These are phyloP conservation scores for Ennomos fuscantarius DNA, from an alignment of 2,888 invertebrate species.

Conservation along the genomic window DNA sequence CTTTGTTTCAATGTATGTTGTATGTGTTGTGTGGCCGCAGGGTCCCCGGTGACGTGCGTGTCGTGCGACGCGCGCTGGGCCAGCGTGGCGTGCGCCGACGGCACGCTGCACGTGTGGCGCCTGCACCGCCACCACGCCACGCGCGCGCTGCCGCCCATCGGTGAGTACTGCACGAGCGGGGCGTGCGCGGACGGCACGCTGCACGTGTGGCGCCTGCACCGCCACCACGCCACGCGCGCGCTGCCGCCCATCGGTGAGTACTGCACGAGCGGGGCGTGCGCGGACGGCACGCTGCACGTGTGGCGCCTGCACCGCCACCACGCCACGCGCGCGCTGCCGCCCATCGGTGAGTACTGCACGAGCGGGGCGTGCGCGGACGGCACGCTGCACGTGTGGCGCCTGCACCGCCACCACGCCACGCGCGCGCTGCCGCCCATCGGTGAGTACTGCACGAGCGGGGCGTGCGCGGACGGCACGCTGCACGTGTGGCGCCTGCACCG, in stretches of 20 bases:
- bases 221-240: slow-evolving; percentile 68
- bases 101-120: slow-evolving; percentile 87
- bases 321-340: slow-evolving; percentile 82
- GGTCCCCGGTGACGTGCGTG: slow-evolving; percentile 86
- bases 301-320: slow-evolving; percentile 80
- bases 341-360: slow-evolving; percentile 69
- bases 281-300: slow-evolving; percentile 88
- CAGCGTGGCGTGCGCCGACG: slow-evolving; percentile 88
- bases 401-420: slow-evolving; percentile 68
- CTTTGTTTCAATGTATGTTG: no score
- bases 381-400: slow-evolving; percentile 86
- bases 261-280: slow-evolving; percentile 68
- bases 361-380: slow-evolving; percentile 85
- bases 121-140: slow-evolving; percentile 72
- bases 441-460: slow-evolving; percentile 34
- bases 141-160: slow-evolving; percentile 85
- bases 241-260: slow-evolving; percentile 84
- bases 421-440: slow-evolving; percentile 85
- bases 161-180: slow-evolving; percentile 43
- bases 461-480: no score
- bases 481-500: no score
- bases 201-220: slow-evolving; percentile 85
- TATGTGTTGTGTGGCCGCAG: no score
- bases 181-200: slow-evolving; percentile 88
- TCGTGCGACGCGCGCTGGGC: slow-evolving; percentile 86